Conservation (phyloP, 2,888 invertebrate genomes). For the Lysandra coridon region DNA sequence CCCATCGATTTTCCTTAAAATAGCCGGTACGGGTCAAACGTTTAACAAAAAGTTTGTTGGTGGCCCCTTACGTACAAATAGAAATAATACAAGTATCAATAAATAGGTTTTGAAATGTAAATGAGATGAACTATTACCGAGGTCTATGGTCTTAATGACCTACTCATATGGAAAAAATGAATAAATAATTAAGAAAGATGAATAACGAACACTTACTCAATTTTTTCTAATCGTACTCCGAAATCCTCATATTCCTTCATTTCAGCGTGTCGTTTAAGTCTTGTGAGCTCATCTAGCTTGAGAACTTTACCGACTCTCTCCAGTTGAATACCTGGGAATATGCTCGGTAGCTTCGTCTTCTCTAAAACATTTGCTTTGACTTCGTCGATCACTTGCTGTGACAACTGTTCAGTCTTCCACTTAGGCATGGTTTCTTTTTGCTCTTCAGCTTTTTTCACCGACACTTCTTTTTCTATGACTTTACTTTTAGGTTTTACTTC, state of each 20-base stretch:
- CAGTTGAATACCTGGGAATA: slow-evolving; percentile 57
- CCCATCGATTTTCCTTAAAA: slow-evolving; percentile 10
- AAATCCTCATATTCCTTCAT: slow-evolving; percentile 40
- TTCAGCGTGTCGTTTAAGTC: slow-evolving; percentile 49
- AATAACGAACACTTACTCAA: slow-evolving; percentile 55
- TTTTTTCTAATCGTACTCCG: slow-evolving; percentile 59
- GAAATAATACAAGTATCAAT: background rate
- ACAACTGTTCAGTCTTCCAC: slow-evolving; percentile 64
- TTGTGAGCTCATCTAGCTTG: slow-evolving; percentile 54
- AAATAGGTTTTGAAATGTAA: background rate
- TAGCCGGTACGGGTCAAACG: background rate
- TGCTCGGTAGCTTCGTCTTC: slow-evolving; percentile 51
- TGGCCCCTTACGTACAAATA: background rate
- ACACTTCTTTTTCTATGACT: slow-evolving; percentile 32
- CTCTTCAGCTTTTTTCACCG: background rate
- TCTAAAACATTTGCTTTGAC: slow-evolving; percentile 58
- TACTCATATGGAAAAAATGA: too few species aligned
- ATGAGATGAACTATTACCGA: background rate
- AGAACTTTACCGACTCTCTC: slow-evolving; percentile 62
- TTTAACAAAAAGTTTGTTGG: background rate
- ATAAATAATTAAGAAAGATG: background rate
- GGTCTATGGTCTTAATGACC: too few species aligned
- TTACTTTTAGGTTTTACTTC: slow-evolving; percentile 31
- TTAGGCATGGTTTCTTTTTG: slow-evolving; percentile 34
- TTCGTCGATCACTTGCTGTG: slow-evolving; percentile 57